Evolutionary conservation across 1,140 invertebrate genomes (phyloP).

Genomic region (Chironomus tepperi): DNA sequence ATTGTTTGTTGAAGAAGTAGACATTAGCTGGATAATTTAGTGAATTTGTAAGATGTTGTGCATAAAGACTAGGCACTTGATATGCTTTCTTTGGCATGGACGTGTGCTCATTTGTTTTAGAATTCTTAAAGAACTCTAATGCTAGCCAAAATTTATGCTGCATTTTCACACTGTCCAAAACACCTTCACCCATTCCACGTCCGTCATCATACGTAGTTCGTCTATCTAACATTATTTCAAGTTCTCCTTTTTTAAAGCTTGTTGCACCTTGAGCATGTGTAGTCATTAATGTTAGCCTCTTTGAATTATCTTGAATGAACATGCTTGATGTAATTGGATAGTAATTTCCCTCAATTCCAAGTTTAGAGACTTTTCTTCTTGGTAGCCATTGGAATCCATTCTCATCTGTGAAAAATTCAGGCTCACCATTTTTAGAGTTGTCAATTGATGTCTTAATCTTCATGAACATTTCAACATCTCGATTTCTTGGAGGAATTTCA

Average conservation of each 20-base stretch:
- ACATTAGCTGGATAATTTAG: background rate
- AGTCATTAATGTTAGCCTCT: slow-evolving; percentile 61
- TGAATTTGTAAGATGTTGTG: slow-evolving; percentile 56
- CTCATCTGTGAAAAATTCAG: slow-evolving; percentile 80
- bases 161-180: slow-evolving; percentile 74
- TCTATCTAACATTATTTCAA: slow-evolving; percentile 79
- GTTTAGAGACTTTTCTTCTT: slow-evolving; percentile 58
- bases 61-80: slow-evolving; percentile 48
- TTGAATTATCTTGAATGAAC: slow-evolving; percentile 66
- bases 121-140: slow-evolving; percentile 49
- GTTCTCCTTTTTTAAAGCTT: slow-evolving; percentile 60
- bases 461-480: slow-evolving; percentile 84
- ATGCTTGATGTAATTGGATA: slow-evolving; percentile 76
- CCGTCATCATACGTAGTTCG: slow-evolving; percentile 76
- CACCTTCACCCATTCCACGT: slow-evolving; percentile 77
- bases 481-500: slow-evolving; percentile 62
- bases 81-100: slow-evolving; percentile 28
- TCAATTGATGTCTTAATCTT: slow-evolving; percentile 67
- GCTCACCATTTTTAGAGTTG: slow-evolving; percentile 42
- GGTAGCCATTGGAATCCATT: slow-evolving; percentile 85
- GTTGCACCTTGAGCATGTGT: slow-evolving; percentile 73
- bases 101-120: background rate
- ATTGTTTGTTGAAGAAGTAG: background rate
- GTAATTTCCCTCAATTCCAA: slow-evolving; percentile 78
- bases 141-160: slow-evolving; percentile 69